Evolutionary conservation across 2,797 vertebrate species (phyloP).

Genomic region (Coreius guichenoti): DNA sequence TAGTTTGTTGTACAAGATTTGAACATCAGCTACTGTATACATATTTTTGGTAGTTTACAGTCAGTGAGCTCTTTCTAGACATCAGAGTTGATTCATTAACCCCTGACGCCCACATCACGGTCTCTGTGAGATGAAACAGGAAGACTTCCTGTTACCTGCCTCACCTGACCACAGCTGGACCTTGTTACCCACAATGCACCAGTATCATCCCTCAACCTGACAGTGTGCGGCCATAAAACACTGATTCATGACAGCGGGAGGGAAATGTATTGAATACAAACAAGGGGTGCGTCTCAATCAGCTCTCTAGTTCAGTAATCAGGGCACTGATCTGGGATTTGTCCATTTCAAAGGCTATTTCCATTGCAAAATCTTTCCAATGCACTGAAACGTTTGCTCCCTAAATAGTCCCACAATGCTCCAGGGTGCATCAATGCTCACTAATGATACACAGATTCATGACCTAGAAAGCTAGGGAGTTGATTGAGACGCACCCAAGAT

Average conservation of each 20-base stretch:
- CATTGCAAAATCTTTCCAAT: not conserved
- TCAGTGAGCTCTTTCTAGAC: not conserved
- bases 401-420: not conserved
- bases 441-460: not conserved
- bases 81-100: not conserved
- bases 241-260: constrained; percentile 41
- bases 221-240: constrained; percentile 55
- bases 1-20: not conserved
- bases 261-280: constrained; percentile 9
- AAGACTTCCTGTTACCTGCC: constrained; percentile 21
- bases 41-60: not conserved
- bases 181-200: constrained; percentile 66
- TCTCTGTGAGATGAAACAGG: constrained; percentile 45
- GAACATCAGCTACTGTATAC: not conserved
- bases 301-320: too few species aligned
- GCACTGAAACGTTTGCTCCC: not conserved
- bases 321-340: too few species aligned
- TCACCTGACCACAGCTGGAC: constrained; percentile 66
- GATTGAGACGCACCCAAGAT: not conserved
- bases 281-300: too few species aligned
- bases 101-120: not conserved
- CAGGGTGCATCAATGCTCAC: not conserved
- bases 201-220: constrained; percentile 67
- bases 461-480: not conserved
- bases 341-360: not conserved